phyloP scores from a whole-genome alignment of 2,797 vertebrate species.

The Danio albolineatus region DNA sequence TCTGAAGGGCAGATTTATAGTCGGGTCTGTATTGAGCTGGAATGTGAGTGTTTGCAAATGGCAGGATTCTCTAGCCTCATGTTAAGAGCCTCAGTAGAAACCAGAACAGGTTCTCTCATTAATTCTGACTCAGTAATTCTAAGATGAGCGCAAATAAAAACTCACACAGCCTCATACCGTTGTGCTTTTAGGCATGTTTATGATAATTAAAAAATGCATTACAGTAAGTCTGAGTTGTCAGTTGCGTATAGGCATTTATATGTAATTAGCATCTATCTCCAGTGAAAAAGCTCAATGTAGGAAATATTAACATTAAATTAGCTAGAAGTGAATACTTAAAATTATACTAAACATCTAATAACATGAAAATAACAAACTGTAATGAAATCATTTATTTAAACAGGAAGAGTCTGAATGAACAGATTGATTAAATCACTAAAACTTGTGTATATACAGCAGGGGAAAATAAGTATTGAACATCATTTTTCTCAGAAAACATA shows the following conservation, averaged over 20 bases:
- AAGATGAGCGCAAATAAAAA: background rate
- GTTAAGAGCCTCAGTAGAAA: conserved; percentile 6
- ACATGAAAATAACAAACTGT: background rate
- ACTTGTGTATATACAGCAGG: too few species aligned
- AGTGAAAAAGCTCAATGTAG: background rate
- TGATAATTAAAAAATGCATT: too few species aligned
- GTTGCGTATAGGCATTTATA: background rate
- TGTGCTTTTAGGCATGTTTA: background rate
- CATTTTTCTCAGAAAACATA: too few species aligned
- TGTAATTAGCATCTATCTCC: background rate
- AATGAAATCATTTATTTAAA: background rate
- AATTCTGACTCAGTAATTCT: background rate
- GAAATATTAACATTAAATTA: too few species aligned
- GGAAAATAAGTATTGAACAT: too few species aligned
- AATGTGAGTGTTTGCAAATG: conserved; percentile 59
- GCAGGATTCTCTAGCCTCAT: conserved; percentile 13
- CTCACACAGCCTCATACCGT: background rate
- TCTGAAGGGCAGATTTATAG: conserved; percentile 59
- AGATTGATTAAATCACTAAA: background rate
- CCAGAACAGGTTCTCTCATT: conserved; percentile 25
- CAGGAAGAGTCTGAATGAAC: background rate
- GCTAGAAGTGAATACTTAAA: background rate
- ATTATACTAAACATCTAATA: background rate
- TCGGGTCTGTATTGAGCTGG: conserved; percentile 57
- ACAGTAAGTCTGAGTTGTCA: too few species aligned